A percentile compares a stretch with the other conserved stretches of the same genome.
Conservation (phyloP, 2,888 invertebrate species). For the Chaetoderma sp. region DNA sequence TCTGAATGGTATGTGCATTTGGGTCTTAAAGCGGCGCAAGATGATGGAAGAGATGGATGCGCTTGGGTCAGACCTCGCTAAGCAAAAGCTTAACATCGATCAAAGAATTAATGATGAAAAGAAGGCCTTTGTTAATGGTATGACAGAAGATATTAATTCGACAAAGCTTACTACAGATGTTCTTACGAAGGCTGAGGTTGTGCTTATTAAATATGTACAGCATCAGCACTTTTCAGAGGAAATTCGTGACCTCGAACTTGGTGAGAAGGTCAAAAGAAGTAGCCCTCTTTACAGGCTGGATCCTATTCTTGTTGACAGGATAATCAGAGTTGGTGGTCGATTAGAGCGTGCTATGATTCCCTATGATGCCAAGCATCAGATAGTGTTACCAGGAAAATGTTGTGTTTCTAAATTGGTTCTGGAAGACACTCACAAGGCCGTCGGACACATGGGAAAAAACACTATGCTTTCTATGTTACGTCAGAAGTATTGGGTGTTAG, state of each 20-base stretch:
- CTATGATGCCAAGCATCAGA: neutral
- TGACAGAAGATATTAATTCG: no score
- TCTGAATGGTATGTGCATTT: no score
- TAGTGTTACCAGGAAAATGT: neutral
- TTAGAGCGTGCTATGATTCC: neutral
- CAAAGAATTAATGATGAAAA: no score
- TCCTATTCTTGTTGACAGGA: neutral
- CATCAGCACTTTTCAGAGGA: neutral
- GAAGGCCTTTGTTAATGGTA: no score
- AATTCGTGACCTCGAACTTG: no score
- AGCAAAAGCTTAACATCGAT: no score
- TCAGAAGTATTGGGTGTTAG: slow-evolving; percentile 17
- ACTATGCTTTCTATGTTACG: neutral
- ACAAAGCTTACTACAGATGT: neutral
- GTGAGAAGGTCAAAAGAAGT: neutral
- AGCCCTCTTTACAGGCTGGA: neutral
- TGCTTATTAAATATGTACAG: neutral
- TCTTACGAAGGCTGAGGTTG: neutral
- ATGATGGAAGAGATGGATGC: no score
- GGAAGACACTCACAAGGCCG: neutral
- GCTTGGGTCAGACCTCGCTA: no score
- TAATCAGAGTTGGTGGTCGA: neutral
- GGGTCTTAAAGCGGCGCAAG: no score
- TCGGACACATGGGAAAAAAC: neutral
- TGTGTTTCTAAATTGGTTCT: neutral